phyloP scores from a whole-genome alignment of 2,113 vertebrate species.

The Glaucidium brasilianum region DNA sequence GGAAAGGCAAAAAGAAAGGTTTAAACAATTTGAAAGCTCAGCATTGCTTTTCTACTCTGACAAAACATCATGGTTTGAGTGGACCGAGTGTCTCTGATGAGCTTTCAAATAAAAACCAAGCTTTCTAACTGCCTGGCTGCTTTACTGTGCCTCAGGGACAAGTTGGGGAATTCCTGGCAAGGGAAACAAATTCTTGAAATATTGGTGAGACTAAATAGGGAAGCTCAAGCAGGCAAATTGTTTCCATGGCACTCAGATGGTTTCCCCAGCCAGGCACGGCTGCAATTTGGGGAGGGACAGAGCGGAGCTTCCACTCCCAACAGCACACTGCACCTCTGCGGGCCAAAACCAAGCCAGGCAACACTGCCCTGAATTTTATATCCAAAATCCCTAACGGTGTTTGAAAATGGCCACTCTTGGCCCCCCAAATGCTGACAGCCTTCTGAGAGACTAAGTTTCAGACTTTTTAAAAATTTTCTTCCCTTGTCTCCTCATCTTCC shows the following conservation, averaged over 20 bases:
- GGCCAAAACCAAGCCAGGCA: fast-evolving
- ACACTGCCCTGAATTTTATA: fast-evolving
- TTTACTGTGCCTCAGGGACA: neutral
- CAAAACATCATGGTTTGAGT: fast-evolving
- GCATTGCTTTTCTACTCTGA: neutral
- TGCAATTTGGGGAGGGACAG: neutral
- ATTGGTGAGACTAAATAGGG: fast-evolving
- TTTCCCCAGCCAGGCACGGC: neutral
- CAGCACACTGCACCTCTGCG: fast-evolving
- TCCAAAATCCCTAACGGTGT: fast-evolving
- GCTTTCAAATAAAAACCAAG: neutral
- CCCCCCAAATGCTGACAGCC: neutral
- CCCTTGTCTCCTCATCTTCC: neutral
- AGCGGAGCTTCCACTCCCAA: neutral
- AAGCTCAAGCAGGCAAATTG: neutral
- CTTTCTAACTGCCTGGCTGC: too few species aligned
- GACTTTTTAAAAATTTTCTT: too few species aligned
- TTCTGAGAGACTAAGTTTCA: neutral
- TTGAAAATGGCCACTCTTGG: fast-evolving
- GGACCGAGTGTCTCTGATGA: fast-evolving
- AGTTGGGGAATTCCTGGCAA: neutral
- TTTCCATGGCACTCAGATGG: fast-evolving
- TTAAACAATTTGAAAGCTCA: neutral
- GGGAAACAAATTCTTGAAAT: neutral
- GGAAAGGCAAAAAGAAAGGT: conserved; percentile 20